These are phyloP conservation scores for Harmothoe impar DNA, from an alignment of 2,888 invertebrate species.

Conservation along the genomic window DNA sequence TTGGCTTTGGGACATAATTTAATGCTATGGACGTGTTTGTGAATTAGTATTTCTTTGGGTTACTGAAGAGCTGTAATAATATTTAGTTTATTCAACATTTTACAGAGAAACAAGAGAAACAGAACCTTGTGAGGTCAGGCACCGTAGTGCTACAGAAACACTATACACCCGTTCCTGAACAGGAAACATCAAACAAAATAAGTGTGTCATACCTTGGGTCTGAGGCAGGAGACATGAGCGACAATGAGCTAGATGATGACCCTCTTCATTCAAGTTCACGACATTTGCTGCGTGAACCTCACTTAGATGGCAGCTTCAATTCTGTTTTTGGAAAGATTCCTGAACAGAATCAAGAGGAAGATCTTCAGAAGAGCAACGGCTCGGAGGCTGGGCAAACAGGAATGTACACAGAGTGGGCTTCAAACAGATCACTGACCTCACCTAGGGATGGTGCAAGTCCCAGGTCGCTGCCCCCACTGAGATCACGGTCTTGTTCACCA, in stretches of 20 bases:
- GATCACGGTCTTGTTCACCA: not conserved
- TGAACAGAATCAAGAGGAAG: not conserved
- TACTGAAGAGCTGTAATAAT: no score
- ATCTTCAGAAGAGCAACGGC: not conserved
- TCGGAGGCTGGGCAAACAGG: not conserved
- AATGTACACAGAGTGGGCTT: not conserved
- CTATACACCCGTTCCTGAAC: not conserved
- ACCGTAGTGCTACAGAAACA: conserved; percentile 4
- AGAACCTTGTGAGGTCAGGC: not conserved
- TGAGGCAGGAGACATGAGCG: conserved; percentile 39
- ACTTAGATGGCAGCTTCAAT: not conserved
- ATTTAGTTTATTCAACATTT: no score
- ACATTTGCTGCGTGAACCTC: not conserved
- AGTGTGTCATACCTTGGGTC: conserved; percentile 34
- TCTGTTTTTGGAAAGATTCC: not conserved
- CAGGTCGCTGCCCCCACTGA: not conserved
- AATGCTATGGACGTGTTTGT: no score
- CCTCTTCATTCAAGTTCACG: not conserved
- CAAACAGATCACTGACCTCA: not conserved
- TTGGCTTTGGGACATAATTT: no score
- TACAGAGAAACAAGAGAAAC: not conserved
- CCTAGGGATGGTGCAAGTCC: not conserved
- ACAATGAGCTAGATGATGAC: conserved; percentile 26
- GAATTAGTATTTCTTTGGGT: no score
- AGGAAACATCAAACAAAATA: not conserved